Base-by-base conservation (phyloP, 2,797 vertebrate genomes). In the Aphelocoma californica region DNA sequence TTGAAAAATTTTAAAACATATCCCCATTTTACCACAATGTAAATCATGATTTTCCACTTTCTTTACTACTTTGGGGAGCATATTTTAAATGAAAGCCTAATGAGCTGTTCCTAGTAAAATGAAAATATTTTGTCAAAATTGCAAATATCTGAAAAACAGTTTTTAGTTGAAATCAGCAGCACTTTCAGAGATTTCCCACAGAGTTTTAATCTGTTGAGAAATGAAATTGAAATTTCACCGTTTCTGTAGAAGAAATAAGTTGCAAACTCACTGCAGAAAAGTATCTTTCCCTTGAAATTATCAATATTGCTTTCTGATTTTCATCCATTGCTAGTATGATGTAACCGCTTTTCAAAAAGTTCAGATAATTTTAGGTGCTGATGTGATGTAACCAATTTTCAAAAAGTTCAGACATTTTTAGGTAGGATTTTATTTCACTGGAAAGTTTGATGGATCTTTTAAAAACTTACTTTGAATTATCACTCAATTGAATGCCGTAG, bases 51-150 rank as follows among this genome's bases (percentile, higher is more conserved):
- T 72, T 92, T 89, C 47, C 17, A 26, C 23, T 92, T 87, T 81
- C 60, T 77, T 93, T 70, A 70, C 67, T 80, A 38, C 48, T 81
- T 93, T 53, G 45, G 34, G 28, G 36, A 86, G 34, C 9, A 26
- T 54, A 44, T 85, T 89, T 94, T 69, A 80, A 61, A 53, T 80
- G 25, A 85, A 87, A 86, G 48, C 38, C 48, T 81, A 87, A 79
- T 48, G n/a, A 91, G 47, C 54, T 85, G 40, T 71, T 95, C 25
- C 31, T 53, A 86, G 57, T 67, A 15, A 67, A 84, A 87, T 47
- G 25, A 80, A 91, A 91, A 72, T 53, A 89, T 71, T 70, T 91
- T 84, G 38, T 81, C 44, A 72, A 82, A 92, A 92, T 50, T 94
- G 57, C 60, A 77, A 79, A 77, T 83, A 51, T n/a, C 57, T 12